phyloP scores from a whole-genome alignment of 2,888 invertebrate genomes.

The Pemphredon lugubris region DNA sequence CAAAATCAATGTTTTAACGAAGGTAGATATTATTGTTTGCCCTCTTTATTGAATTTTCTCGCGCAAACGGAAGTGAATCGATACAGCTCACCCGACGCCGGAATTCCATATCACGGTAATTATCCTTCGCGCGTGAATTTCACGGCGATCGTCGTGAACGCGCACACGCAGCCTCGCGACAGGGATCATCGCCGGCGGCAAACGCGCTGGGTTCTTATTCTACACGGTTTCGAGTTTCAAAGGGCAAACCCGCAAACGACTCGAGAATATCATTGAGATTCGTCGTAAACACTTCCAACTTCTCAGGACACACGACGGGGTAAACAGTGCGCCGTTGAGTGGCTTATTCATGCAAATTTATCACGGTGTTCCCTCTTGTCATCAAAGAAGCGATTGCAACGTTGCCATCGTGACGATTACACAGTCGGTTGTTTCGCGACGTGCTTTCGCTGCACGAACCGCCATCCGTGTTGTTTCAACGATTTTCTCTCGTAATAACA shows the following conservation, averaged over 20 bases:
- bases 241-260: conserved; percentile 32
- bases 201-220: too few relatives aligned
- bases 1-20: too few relatives aligned
- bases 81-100: too few relatives aligned
- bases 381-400: conserved; percentile 31
- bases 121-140: too few relatives aligned
- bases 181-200: too few relatives aligned
- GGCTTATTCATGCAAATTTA: conserved; percentile 69
- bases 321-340: conserved; percentile 55
- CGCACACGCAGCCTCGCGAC: too few relatives aligned
- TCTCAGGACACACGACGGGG: conserved; percentile 36
- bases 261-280: conserved; percentile 44
- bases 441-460: conserved; percentile 17
- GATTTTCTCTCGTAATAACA: conserved; percentile 8
- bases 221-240: conserved; percentile 5
- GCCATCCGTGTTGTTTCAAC: conserved; percentile 28
- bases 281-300: conserved; percentile 47
- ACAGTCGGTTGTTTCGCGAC: conserved; percentile 37
- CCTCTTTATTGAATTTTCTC: too few relatives aligned
- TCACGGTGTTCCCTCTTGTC: conserved; percentile 32
- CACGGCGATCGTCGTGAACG: too few relatives aligned
- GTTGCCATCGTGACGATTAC: conserved; percentile 31
- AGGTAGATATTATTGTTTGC: too few relatives aligned
- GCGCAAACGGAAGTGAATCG: too few relatives aligned
- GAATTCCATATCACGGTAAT: too few relatives aligned